These are phyloP conservation scores for Siniperca undulata DNA, from an alignment of 2,797 vertebrate species.

Conservation along the genomic window DNA sequence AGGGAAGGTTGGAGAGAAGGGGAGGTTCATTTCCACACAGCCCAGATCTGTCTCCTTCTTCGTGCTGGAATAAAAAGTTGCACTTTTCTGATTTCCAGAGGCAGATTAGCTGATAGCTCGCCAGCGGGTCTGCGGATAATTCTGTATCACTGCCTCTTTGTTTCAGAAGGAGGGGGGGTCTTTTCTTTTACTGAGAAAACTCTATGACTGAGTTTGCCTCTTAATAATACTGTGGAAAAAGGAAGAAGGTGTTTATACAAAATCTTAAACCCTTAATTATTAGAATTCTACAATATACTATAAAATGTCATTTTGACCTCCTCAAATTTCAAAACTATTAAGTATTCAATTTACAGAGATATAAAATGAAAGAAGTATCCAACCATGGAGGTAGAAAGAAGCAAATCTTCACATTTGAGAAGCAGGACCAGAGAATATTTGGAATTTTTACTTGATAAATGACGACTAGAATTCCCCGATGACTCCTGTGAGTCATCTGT, in stretches of 20 bases:
- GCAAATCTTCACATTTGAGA: no score
- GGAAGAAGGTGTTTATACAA: background rate
- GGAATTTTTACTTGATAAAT: no score
- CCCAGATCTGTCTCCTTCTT: conserved; percentile 31
- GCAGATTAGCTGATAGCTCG: conserved; percentile 34
- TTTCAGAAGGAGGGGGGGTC: background rate
- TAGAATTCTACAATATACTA: background rate
- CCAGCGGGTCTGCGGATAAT: conserved; percentile 3
- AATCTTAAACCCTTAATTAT: conserved; percentile 8
- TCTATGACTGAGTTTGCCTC: background rate
- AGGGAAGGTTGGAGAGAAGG: conserved; percentile 12
- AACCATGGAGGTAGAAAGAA: background rate
- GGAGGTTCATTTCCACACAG: conserved; percentile 43
- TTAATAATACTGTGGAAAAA: conserved; percentile 15
- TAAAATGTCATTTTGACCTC: no score
- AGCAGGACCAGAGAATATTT: no score
- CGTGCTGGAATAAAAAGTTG: conserved; percentile 32
- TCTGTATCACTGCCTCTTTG: conserved; percentile 45
- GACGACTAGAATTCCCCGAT: no score
- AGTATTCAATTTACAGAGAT: no score
- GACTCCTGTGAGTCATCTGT: no score
- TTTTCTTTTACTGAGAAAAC: conserved; percentile 15
- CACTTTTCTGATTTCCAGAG: conserved; percentile 30
- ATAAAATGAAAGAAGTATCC: no score
- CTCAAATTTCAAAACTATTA: no score